A percentile compares a stretch with the other conserved stretches of the same genome.
phyloP scores from a whole-genome alignment of 1,140 invertebrate species.

The Zaprionus vittiger region DNA sequence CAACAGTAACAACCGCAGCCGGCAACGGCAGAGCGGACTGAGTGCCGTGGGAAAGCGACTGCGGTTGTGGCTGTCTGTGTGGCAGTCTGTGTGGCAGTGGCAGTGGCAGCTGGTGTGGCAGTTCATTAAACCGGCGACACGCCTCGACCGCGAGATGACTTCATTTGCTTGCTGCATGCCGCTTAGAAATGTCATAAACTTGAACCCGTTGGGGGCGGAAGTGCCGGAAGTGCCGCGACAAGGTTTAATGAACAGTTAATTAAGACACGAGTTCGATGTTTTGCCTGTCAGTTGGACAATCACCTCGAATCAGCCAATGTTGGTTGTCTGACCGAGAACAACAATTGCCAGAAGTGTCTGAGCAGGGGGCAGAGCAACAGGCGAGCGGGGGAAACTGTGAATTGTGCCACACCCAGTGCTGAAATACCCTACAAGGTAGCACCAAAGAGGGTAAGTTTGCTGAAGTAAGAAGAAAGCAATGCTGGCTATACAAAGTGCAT shows the following conservation, averaged over 20 bases:
- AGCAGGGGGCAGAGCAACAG: not conserved
- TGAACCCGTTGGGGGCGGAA: conserved; percentile 63
- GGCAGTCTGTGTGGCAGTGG: not conserved
- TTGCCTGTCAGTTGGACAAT: conserved; percentile 17
- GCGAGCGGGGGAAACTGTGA: too few species aligned
- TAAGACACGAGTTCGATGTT: conserved; percentile 45
- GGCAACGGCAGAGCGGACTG: conserved; percentile 7
- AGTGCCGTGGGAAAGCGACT: conserved; percentile 70
- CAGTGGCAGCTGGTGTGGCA: conserved; percentile 26
- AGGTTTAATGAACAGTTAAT: conserved; percentile 69
- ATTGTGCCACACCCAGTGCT: not conserved
- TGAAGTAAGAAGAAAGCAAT: not conserved
- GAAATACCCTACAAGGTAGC: too few species aligned
- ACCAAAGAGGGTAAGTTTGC: not conserved
- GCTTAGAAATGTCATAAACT: conserved; percentile 75
- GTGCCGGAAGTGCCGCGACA: conserved; percentile 34
- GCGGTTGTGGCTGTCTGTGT: conserved; percentile 17
- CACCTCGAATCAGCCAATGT: not conserved
- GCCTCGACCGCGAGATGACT: conserved; percentile 64
- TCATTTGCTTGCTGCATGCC: conserved; percentile 51
- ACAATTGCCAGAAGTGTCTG: not conserved
- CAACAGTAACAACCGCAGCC: conserved; percentile 18
- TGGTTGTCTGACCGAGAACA: not conserved
- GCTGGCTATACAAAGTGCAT: too few species aligned
- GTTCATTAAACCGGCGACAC: conserved; percentile 74